A percentile compares a stretch with the other conserved stretches of the same genome.
phyloP scores from a whole-genome alignment of 37 sponge, comb jelly and placozoan species.

The Mnemiopsis leidyi region DNA sequence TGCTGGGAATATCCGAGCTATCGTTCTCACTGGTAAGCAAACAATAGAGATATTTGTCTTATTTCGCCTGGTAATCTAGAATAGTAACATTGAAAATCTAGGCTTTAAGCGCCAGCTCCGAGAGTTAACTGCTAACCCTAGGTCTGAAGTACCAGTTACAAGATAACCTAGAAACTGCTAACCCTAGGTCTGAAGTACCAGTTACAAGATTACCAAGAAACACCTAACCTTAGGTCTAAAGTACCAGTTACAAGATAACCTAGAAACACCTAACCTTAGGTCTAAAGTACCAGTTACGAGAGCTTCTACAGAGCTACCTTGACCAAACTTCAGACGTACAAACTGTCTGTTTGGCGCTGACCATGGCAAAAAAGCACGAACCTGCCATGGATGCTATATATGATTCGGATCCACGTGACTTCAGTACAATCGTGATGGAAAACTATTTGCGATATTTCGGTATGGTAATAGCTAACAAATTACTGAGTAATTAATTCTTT shows the following conservation, averaged over 20 bases:
- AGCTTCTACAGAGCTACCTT: constrained; percentile 22
- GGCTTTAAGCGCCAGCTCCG: too few relatives aligned
- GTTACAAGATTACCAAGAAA: neutral
- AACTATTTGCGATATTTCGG: constrained; percentile 51
- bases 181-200: too few relatives aligned
- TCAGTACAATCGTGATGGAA: neutral
- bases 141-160: too few relatives aligned
- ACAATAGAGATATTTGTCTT: too few relatives aligned
- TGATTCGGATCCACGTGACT: neutral
- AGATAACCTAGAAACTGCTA: too few relatives aligned
- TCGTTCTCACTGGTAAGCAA: constrained; percentile 25
- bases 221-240: neutral
- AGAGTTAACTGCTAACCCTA: too few relatives aligned
- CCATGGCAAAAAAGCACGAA: constrained; percentile 1
- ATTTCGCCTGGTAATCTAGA: too few relatives aligned
- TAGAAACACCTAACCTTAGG: neutral
- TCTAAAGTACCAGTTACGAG: neutral
- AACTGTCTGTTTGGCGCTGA: constrained; percentile 63
- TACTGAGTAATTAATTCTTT: too few relatives aligned
- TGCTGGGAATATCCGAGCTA: constrained; percentile 21
- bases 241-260: neutral
- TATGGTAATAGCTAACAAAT: too few relatives aligned
- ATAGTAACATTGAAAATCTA: too few relatives aligned
- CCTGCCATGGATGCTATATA: neutral
- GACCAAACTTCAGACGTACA: constrained; percentile 47